A percentile compares a stretch with the other conserved stretches of the same genome.
Evolutionary conservation across 2,797 vertebrate genomes (phyloP).

Genomic region (Silurus aristotelis): DNA sequence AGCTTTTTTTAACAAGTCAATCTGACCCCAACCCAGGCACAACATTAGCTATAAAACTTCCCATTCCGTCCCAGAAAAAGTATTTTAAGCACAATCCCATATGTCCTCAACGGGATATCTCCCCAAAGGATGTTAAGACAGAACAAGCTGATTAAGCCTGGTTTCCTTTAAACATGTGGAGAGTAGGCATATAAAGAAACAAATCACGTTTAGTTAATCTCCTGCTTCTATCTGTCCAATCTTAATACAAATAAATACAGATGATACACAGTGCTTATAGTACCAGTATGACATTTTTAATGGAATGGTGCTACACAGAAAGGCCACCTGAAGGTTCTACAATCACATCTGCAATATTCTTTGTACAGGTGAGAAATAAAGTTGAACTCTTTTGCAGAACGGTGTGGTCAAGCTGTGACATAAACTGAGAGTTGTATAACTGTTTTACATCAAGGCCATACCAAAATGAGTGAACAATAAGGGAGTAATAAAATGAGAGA

Average conservation of each 20-base stretch:
- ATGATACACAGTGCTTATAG: too few species aligned
- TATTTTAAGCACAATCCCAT: constrained; percentile 58
- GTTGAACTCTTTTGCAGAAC: not conserved
- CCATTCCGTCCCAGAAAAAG: constrained; percentile 55
- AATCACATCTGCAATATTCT: not conserved
- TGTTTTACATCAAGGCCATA: not conserved
- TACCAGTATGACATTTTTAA: not conserved
- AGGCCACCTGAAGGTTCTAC: not conserved
- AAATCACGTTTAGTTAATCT: not conserved
- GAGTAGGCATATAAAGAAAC: not conserved
- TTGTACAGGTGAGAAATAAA: not conserved
- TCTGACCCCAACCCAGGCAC: constrained; percentile 41
- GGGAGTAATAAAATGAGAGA: not conserved
- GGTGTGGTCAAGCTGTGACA: not conserved
- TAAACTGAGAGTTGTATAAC: not conserved
- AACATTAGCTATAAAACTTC: constrained; percentile 60
- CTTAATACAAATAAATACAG: too few species aligned
- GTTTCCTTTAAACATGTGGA: not conserved
- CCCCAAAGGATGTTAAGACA: constrained; percentile 53
- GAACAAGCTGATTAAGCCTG: constrained; percentile 20
- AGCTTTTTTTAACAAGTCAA: constrained; percentile 51
- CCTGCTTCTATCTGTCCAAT: too few species aligned
- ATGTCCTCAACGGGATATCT: not conserved
- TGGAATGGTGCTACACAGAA: not conserved
- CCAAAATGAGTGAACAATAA: not conserved